phyloP scores from a whole-genome alignment of 1,140 invertebrate species.

The Arion vulgaris region DNA sequence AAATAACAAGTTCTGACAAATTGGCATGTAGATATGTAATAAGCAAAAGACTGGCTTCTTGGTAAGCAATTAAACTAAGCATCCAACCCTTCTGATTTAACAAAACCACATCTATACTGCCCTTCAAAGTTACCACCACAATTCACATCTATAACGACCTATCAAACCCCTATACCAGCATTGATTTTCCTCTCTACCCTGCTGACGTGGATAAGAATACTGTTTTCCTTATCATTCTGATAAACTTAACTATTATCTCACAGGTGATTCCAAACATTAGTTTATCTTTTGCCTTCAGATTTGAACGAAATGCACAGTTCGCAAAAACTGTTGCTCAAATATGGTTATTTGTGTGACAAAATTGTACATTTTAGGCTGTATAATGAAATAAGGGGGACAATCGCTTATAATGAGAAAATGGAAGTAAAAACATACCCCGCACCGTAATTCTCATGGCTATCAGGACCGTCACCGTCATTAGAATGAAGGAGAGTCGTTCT shows the following conservation, averaged over 20 bases:
- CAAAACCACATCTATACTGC: not conserved
- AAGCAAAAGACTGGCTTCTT: not conserved
- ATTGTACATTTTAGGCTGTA: no score
- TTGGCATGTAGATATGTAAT: no score
- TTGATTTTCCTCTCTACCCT: not conserved
- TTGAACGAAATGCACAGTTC: not conserved
- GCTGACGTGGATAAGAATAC: not conserved
- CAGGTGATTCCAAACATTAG: not conserved
- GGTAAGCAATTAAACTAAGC: not conserved
- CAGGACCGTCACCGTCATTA: no score
- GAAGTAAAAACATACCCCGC: no score
- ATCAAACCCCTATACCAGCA: not conserved
- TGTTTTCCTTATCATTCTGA: not conserved
- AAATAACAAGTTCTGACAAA: not conserved
- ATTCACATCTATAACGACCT: not conserved
- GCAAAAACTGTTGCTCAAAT: not conserved
- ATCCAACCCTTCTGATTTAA: not conserved
- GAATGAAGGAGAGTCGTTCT: no score
- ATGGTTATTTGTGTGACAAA: slow-evolving; percentile 3
- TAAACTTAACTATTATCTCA: not conserved
- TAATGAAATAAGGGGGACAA: no score
- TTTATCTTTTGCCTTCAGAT: not conserved
- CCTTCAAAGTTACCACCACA: not conserved
- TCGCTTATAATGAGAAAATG: no score
- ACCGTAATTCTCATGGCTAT: no score